Conservation (phyloP, 2,113 vertebrate species). For the Sapayoa aenigma region DNA sequence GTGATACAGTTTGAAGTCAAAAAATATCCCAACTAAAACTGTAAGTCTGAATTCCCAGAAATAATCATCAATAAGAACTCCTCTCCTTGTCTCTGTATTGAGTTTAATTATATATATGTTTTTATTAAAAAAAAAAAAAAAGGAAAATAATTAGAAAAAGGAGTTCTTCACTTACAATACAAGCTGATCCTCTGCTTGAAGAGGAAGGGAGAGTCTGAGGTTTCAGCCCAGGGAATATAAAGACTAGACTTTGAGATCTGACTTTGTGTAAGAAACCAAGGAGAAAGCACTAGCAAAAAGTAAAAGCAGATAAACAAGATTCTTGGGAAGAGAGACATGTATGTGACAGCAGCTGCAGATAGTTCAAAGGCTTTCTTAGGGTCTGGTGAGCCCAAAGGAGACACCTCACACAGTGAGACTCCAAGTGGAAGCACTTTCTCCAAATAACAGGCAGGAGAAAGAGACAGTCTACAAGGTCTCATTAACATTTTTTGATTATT, state of each 20-base stretch:
- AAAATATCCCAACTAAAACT: background rate
- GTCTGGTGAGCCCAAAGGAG: background rate
- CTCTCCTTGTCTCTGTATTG: background rate
- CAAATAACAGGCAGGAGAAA: background rate
- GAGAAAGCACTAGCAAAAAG: background rate
- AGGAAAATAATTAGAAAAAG: background rate
- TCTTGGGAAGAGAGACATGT: rapidly evolving
- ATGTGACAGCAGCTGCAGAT: background rate
- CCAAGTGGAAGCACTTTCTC: background rate
- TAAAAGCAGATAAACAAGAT: background rate
- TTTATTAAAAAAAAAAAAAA: background rate
- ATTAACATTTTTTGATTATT: background rate
- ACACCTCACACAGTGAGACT: background rate
- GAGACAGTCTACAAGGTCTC: background rate
- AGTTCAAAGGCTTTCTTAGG: background rate
- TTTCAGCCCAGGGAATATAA: background rate
- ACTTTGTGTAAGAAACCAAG: background rate
- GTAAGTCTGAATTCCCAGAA: background rate
- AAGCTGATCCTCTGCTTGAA: background rate
- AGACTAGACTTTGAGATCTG: background rate
- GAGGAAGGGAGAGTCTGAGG: background rate
- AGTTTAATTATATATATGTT: background rate
- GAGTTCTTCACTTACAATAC: background rate
- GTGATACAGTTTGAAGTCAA: background rate
- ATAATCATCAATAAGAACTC: background rate